phyloP scores from a whole-genome alignment of 2,888 invertebrate species.

The Autographa pulchrina region DNA sequence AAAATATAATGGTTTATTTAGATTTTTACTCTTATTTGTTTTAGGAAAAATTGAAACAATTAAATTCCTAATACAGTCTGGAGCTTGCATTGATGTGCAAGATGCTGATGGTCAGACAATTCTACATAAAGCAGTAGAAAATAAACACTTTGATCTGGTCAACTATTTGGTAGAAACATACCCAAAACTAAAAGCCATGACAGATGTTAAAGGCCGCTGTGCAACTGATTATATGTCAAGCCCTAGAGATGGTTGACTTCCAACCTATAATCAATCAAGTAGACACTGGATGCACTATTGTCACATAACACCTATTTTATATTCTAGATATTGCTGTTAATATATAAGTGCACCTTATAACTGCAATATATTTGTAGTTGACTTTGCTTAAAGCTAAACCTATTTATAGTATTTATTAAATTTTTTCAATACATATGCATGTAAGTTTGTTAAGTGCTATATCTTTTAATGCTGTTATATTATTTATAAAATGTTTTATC shows the following conservation, averaged over 20 bases:
- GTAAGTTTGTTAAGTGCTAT: slow-evolving; percentile 26
- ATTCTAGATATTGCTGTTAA: slow-evolving; percentile 6
- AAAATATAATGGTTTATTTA: not conserved
- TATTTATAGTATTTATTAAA: slow-evolving; percentile 13
- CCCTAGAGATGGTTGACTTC: slow-evolving; percentile 27
- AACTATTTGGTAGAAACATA: slow-evolving; percentile 78
- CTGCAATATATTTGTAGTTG: slow-evolving; percentile 17
- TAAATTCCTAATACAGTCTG: slow-evolving; percentile 90
- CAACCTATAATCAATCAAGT: slow-evolving; percentile 10
- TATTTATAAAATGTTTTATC: slow-evolving; percentile 44
- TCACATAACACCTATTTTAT: not conserved
- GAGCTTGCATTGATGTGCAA: slow-evolving; percentile 90
- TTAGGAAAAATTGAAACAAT: slow-evolving; percentile 91
- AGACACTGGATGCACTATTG: not conserved
- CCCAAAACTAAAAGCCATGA: slow-evolving; percentile 73
- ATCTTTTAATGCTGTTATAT: slow-evolving; percentile 47
- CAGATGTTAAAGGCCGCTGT: slow-evolving; percentile 81
- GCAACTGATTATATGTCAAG: slow-evolving; percentile 61
- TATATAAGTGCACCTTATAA: slow-evolving; percentile 20
- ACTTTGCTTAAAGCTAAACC: slow-evolving; percentile 23
- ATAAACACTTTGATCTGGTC: slow-evolving; percentile 84
- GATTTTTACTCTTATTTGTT: slow-evolving; percentile 52
- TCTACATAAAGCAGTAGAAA: slow-evolving; percentile 93
- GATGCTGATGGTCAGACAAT: slow-evolving; percentile 95
- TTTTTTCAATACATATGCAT: slow-evolving; percentile 17